Evolutionary conservation across 2,888 invertebrate genomes (phyloP), one percentile per base, ranked within the genome.

Genomic region (Lasioglossum malachurum): DNA sequence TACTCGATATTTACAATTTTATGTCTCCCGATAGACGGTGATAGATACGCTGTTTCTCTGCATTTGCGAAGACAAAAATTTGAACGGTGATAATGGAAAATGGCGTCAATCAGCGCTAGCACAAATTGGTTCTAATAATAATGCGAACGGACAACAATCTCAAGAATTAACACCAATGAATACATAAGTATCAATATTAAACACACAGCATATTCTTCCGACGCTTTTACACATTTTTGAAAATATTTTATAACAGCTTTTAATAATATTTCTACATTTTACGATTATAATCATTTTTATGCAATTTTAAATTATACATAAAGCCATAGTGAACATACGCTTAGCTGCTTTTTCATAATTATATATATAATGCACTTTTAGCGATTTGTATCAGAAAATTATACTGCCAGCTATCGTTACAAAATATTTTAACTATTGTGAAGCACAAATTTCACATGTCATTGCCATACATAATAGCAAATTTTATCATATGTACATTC

Each of bases 1-100:
- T 35, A 57, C 27, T 75, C 38, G 7, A 35, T 74, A 85, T 73
- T 57, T 84, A n/a, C 67, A 78, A 75, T 80, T 78, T 78, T 0
- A 41, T 80, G 3, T 78, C 35, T 78, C 88, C 87, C 96, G 96
- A 64, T 95, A 99, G 98, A 98, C 99, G 97, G 98, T 99, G 16
- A 98, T 99, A 12, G 99, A 99, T 95, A 98, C 99, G 0, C 96
- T 99, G 79, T 98, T 99, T 95, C 96, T 99, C 87, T 99, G 99
- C 95, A 98, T 98, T 93, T 99, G 99, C 94, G 99, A 99, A 95
- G 99, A 98, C 94, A 97, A 98, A 95, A 98, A 98, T 84, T 96
- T 97, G 95, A 98, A 98, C 94, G 97, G 97, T 2, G 96, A 96
- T 0, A 97, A 97, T 44, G 97, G 97, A 16, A 94, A 94, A 78